Conservation (phyloP, 2,113 vertebrate species). For the Gavia stellata region DNA sequence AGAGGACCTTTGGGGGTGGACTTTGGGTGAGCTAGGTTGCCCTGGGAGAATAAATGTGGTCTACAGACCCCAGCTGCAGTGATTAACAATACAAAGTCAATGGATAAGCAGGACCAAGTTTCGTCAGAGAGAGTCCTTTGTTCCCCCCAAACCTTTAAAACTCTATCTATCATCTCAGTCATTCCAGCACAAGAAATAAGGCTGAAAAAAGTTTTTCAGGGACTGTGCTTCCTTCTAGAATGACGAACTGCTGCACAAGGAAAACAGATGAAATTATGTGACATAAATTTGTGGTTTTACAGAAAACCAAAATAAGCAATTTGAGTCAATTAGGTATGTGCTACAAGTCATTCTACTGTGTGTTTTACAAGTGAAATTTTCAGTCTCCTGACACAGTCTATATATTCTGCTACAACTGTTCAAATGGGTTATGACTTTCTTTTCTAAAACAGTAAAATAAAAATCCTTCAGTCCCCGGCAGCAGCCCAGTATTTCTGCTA, state of each 20-base stretch:
- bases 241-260: background rate
- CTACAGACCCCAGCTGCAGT: background rate
- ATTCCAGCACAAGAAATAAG: background rate
- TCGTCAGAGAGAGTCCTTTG: background rate
- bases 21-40: background rate
- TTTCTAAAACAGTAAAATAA: background rate
- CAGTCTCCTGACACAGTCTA: background rate
- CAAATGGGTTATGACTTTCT: background rate
- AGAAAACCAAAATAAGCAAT: constrained; percentile 35
- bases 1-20: background rate
- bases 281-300: background rate
- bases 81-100: background rate
- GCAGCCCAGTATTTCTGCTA: background rate
- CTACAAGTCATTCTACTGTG: background rate
- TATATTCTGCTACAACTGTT: background rate
- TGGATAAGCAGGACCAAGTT: background rate
- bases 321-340: background rate
- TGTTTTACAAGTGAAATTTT: constrained; percentile 5
- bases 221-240: background rate
- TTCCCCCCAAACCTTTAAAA: background rate
- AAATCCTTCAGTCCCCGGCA: background rate
- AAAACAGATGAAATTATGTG: background rate
- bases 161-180: background rate
- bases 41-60: background rate
- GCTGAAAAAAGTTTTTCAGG: background rate